A percentile compares a stretch with the other conserved stretches of the same genome.
These are phyloP conservation scores for Tokudaia muenninki DNA, from an alignment of 2,797 vertebrate genomes.

Conservation along the genomic window DNA sequence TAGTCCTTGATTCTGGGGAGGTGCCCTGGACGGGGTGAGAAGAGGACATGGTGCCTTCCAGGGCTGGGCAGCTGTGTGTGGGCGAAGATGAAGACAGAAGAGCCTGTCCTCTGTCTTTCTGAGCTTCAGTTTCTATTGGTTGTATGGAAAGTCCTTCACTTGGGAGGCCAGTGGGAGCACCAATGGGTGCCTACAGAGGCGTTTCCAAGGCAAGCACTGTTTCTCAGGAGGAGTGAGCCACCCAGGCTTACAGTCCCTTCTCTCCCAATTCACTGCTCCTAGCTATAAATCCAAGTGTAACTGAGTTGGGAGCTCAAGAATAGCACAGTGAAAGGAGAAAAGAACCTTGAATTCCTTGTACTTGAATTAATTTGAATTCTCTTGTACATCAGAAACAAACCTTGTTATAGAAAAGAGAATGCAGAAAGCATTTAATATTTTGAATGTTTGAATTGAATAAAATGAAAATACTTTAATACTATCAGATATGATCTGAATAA, in stretches of 20 bases:
- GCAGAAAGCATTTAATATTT: not conserved
- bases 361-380: not conserved
- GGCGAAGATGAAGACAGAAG: not conserved
- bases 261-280: slow-evolving; percentile 11
- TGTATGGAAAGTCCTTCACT: not conserved
- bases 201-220: not conserved
- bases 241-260: not conserved
- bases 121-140: not conserved
- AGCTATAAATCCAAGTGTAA: not conserved
- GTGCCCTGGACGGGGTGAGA: not conserved
- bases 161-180: not conserved
- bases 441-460: not conserved
- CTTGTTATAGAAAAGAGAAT: not conserved
- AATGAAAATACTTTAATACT: slow-evolving; percentile 63
- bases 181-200: not conserved
- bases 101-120: not conserved
- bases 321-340: not conserved
- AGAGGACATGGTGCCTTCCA: not conserved
- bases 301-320: not conserved
- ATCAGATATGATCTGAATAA: slow-evolving; percentile 61
- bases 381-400: not conserved
- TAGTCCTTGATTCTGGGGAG: slow-evolving; percentile 11
- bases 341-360: slow-evolving; percentile 2
- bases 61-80: not conserved
- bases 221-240: not conserved